Percentiles rank a stretch among this genome's conserved stretches.
phyloP scores from a whole-genome alignment of 1,140 invertebrate genomes.

The Anastatus disparis region DNA sequence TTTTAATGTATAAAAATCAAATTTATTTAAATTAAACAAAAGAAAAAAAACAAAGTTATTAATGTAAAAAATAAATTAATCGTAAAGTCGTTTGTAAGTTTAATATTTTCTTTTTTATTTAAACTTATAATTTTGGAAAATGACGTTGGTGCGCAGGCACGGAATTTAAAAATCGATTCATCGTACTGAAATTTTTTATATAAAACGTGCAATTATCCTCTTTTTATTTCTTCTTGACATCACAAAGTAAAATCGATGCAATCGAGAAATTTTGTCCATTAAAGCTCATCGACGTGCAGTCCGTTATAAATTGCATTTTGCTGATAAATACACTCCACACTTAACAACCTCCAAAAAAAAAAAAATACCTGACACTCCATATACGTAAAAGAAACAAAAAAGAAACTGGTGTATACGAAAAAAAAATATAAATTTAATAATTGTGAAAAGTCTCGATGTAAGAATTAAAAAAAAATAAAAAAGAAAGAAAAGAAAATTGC shows the following conservation, averaged over 20 bases:
- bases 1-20: no score
- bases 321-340: neutral
- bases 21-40: no score
- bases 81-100: no score
- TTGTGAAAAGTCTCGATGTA: neutral
- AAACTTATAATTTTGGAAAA: conserved; percentile 14
- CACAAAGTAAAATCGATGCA: conserved; percentile 27
- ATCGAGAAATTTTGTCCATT: conserved; percentile 32
- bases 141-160: conserved; percentile 1
- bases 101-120: neutral
- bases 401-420: conserved; percentile 9
- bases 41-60: no score
- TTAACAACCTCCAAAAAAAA: neutral
- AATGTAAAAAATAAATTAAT: no score
- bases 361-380: neutral
- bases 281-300: conserved; percentile 26
- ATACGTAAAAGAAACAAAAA: neutral
- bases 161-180: conserved; percentile 24
- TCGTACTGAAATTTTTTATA: conserved; percentile 8
- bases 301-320: conserved; percentile 32
- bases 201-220: conserved; percentile 35
- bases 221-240: conserved; percentile 12
- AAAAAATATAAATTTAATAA: neutral
- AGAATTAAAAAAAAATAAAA: neutral
- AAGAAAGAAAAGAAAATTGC: conserved; percentile 45